phyloP scores from a whole-genome alignment of 1,140 invertebrate species.

The Neotoxoptera formosana region DNA sequence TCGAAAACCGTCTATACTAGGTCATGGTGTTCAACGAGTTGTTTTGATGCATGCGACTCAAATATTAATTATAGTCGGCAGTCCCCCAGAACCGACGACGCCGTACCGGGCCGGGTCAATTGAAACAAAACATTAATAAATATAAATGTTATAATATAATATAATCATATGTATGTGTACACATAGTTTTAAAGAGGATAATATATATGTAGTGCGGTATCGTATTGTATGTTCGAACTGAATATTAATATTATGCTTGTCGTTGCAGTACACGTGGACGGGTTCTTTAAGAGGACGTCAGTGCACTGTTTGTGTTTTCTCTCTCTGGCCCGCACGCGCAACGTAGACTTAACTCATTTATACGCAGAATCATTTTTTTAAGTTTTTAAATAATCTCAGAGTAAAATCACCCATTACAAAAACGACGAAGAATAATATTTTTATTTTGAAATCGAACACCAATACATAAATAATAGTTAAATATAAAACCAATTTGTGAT shows the following conservation, averaged over 20 bases:
- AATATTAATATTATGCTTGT: too few relatives aligned
- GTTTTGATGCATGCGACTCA: neutral
- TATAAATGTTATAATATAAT: neutral
- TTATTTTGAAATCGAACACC: too few relatives aligned
- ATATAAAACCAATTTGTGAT: too few relatives aligned
- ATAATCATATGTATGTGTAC: neutral
- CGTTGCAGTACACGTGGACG: neutral
- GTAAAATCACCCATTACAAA: too few relatives aligned
- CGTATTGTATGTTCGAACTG: neutral
- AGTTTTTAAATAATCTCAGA: too few relatives aligned
- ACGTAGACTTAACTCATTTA: too few relatives aligned
- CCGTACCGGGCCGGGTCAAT: neutral
- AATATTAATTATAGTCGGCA: neutral
- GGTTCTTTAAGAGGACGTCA: neutral
- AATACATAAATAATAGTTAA: too few relatives aligned
- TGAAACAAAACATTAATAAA: neutral
- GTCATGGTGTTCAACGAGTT: neutral
- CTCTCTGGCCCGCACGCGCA: too few relatives aligned
- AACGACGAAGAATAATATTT: too few relatives aligned
- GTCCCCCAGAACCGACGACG: neutral
- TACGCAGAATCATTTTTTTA: too few relatives aligned
- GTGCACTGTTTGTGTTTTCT: too few relatives aligned
- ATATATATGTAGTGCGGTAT: too few relatives aligned
- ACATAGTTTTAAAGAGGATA: neutral
- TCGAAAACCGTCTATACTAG: neutral